Percentiles rank a stretch among this genome's conserved stretches.
Conservation (phyloP, 2,888 invertebrate genomes). For the Axea sp. region DNA sequence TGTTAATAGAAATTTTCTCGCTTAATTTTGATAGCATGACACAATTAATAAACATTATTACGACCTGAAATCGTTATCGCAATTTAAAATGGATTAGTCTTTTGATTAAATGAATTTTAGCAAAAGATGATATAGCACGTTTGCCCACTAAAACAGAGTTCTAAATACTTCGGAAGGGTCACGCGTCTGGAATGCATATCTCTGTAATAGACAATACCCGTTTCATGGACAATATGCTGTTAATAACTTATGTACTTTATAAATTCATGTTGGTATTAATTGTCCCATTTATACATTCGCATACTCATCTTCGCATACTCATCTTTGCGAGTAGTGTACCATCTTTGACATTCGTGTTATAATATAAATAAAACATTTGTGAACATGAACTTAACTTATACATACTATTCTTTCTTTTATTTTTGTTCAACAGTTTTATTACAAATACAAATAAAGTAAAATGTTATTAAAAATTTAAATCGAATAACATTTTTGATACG, state of each 20-base stretch:
- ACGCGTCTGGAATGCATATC: conserved; percentile 32
- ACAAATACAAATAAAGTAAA: no score
- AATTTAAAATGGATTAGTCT: conserved; percentile 20
- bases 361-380: no score
- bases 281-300: conserved; percentile 15
- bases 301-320: no score
- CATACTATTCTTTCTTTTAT: no score
- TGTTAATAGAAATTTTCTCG: conserved; percentile 10
- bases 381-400: no score
- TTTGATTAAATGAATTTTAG: conserved; percentile 37
- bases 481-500: no score
- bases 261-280: conserved; percentile 45
- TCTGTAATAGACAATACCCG: conserved; percentile 36
- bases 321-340: no score
- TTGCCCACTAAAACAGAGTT: conserved; percentile 32
- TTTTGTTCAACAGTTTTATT: no score
- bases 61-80: conserved; percentile 16
- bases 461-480: no score
- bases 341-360: no score
- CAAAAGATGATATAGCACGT: conserved; percentile 21
- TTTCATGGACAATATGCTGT: conserved; percentile 41
- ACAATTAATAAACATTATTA: conserved; percentile 6
- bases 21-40: background rate
- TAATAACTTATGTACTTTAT: conserved; percentile 49
- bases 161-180: conserved; percentile 40